A percentile compares a stretch with the other conserved stretches of the same genome.
phyloP scores from a whole-genome alignment of 2,888 invertebrate genomes.

The Diachrysia chrysitis region DNA sequence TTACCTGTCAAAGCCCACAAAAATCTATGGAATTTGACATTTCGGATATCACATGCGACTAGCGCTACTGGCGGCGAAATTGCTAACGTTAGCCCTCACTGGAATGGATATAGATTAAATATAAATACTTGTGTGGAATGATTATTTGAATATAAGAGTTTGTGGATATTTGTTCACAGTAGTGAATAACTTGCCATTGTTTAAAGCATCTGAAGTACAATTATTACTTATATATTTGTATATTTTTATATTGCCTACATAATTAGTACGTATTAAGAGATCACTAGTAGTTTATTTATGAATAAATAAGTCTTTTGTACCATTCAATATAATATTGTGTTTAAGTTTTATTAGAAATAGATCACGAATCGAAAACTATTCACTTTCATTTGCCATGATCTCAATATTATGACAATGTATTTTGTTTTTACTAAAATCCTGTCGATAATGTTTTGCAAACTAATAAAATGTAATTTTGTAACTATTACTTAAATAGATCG shows the following conservation, averaged over 20 bases:
- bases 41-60: too few species aligned
- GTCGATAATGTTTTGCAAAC: slow-evolving; percentile 28
- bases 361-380: slow-evolving; percentile 43
- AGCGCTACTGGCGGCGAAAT: too few species aligned
- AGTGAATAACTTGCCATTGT: slow-evolving; percentile 65
- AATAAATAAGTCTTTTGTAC: slow-evolving; percentile 47
- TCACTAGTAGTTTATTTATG: slow-evolving; percentile 44
- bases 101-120: slow-evolving; percentile 25
- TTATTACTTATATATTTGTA: slow-evolving; percentile 55
- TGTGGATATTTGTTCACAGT: slow-evolving; percentile 60
- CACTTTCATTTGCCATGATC: slow-evolving; percentile 58
- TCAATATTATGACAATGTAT: slow-evolving; percentile 53
- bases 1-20: too few species aligned
- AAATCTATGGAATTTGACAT: too few species aligned
- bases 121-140: slow-evolving; percentile 38
- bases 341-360: slow-evolving; percentile 35
- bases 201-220: slow-evolving; percentile 79
- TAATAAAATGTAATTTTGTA: slow-evolving; percentile 40
- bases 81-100: too few species aligned
- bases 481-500: slow-evolving; percentile 45
- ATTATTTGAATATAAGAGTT: slow-evolving; percentile 36
- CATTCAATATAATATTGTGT: slow-evolving; percentile 28
- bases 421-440: slow-evolving; percentile 38
- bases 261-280: slow-evolving; percentile 27
- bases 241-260: slow-evolving; percentile 45